phyloP scores from a whole-genome alignment of 1,140 invertebrate genomes.

The Aphelenchoides fujianensis region DNA sequence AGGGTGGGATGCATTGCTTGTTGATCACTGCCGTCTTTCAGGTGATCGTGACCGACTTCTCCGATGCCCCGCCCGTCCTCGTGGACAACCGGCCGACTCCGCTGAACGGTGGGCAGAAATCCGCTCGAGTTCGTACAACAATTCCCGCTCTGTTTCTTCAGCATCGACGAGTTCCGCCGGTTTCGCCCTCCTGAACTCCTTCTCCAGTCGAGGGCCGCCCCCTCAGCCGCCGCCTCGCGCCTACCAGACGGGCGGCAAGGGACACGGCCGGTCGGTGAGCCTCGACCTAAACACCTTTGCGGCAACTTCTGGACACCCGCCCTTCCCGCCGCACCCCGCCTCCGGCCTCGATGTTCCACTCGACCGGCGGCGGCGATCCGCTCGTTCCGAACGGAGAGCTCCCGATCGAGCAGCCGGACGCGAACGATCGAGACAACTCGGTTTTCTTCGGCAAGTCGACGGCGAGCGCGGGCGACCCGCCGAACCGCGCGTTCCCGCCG shows the following conservation, averaged over 20 bases:
- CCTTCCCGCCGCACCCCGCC: neutral
- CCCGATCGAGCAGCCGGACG: no score
- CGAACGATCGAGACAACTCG: no score
- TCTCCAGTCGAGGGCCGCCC: conserved; percentile 37
- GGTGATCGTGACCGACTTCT: conserved; percentile 41
- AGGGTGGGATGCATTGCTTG: neutral
- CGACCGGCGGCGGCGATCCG: neutral
- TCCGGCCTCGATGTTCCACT: neutral
- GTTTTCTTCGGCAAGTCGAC: neutral
- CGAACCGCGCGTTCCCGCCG: neutral
- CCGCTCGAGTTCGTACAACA: conserved; percentile 19
- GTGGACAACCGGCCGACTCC: conserved; percentile 40
- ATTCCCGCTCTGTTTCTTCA: neutral
- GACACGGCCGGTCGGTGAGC: conserved; percentile 38
- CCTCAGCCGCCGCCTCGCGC: conserved; percentile 44
- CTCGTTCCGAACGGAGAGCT: no score
- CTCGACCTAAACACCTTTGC: conserved; percentile 47
- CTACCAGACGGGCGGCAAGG: conserved; percentile 31
- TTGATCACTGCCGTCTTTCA: conserved; percentile 4
- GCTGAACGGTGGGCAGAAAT: conserved; percentile 34
- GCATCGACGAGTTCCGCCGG: conserved; percentile 27
- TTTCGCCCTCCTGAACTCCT: conserved; percentile 4
- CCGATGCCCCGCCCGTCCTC: conserved; percentile 43
- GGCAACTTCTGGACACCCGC: conserved; percentile 31
- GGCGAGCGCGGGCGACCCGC: neutral